Evolutionary conservation across 1,140 invertebrate species (phyloP).

Genomic region (Panagrolaimus sp.): DNA sequence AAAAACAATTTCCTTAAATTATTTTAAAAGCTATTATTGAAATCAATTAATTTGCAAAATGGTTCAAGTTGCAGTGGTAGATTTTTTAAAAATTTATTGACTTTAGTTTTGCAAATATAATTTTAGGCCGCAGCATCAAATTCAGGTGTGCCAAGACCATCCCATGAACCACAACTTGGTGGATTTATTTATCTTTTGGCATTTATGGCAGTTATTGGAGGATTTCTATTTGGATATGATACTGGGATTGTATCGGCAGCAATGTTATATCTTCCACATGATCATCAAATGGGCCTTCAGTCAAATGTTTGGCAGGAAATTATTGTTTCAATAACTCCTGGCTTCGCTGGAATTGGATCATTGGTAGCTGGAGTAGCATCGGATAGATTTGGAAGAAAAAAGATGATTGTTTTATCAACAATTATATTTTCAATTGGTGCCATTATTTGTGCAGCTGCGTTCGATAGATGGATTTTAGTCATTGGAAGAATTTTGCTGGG

Average conservation of each 20-base stretch:
- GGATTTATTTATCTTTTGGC: conserved; percentile 61
- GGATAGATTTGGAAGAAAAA: conserved; percentile 63
- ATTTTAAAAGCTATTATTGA: no score
- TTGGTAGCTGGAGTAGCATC: conserved; percentile 62
- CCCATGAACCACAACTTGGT: conserved; percentile 38
- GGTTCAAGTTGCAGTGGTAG: no score
- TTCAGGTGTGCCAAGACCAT: conserved; percentile 26
- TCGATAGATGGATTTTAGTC: conserved; percentile 62
- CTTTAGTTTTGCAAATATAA: no score
- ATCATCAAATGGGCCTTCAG: conserved; percentile 31
- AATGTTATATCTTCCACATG: conserved; percentile 63
- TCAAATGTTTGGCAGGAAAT: conserved; percentile 33
- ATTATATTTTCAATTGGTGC: conserved; percentile 64
- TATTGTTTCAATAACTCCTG: conserved; percentile 53
- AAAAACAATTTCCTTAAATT: no score
- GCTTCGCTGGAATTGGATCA: conserved; percentile 63
- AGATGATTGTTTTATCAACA: conserved; percentile 64
- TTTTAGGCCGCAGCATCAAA: not conserved
- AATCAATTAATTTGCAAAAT: no score
- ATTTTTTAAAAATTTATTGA: no score
- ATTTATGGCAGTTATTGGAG: conserved; percentile 65
- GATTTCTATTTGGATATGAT: conserved; percentile 69
- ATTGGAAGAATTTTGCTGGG: conserved; percentile 64
- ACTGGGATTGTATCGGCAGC: conserved; percentile 67
- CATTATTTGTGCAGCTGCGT: conserved; percentile 63